phyloP scores from a whole-genome alignment of 2,888 invertebrate genomes.

The Chironomus tentans region DNA sequence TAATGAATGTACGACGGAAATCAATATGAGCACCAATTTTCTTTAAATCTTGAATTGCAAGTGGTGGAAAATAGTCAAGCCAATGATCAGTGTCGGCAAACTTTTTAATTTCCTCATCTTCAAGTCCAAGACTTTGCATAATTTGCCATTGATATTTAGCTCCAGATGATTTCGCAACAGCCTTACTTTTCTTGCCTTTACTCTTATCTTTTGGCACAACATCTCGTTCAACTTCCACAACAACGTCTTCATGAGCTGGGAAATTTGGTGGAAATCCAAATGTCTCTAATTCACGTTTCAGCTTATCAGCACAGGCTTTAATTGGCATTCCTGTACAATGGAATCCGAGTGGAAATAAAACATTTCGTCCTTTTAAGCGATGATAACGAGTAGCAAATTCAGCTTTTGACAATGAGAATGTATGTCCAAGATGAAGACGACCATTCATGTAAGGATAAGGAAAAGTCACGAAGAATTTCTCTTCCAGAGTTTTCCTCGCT shows the following conservation, averaged over 20 bases:
- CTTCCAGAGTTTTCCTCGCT: slow-evolving; percentile 48
- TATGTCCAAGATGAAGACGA: slow-evolving; percentile 91
- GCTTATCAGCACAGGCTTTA: slow-evolving; percentile 96
- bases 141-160: slow-evolving; percentile 98
- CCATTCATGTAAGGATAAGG: slow-evolving; percentile 99
- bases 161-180: slow-evolving; percentile 77
- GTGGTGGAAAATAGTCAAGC: slow-evolving; percentile 95
- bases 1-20: slow-evolving; percentile 97
- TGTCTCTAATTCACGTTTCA: slow-evolving; percentile 83
- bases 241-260: slow-evolving; percentile 51
- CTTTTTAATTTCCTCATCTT: slow-evolving; percentile 81
- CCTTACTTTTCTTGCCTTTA: slow-evolving; percentile 95
- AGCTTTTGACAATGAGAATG: slow-evolving; percentile 93
- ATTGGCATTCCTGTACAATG: slow-evolving; percentile 99
- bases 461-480: slow-evolving; percentile 90
- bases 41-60: slow-evolving; percentile 76
- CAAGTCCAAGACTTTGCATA: slow-evolving; percentile 85
- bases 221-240: slow-evolving; percentile 49
- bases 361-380: slow-evolving; percentile 81
- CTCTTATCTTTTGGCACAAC: slow-evolving; percentile 68
- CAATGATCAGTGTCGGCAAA: slow-evolving; percentile 89
- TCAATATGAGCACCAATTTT: slow-evolving; percentile 89
- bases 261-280: slow-evolving; percentile 91
- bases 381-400: slow-evolving; percentile 93
- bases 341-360: slow-evolving; percentile 94